Conservation (phyloP, 2,797 vertebrate species). For the Hydrocynus forskahlii region DNA sequence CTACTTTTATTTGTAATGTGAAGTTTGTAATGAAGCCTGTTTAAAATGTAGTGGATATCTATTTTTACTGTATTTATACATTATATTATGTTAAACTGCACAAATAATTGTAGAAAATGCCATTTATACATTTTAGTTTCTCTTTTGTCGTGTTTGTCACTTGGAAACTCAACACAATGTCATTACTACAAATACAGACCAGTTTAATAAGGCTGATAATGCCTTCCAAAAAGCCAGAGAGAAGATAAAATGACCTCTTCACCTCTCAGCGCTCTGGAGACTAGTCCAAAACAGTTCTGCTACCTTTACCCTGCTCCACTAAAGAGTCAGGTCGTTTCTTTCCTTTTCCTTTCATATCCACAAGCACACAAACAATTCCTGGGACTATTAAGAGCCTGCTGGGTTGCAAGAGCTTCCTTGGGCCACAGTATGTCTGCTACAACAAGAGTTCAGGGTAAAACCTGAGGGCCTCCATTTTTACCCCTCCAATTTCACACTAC, state of each 20-base stretch:
- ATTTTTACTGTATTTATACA: too few relatives aligned
- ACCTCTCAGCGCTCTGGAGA: background rate
- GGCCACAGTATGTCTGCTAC: background rate
- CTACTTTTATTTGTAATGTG: too few relatives aligned
- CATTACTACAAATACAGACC: too few relatives aligned
- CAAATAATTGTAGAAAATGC: too few relatives aligned
- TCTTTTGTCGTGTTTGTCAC: too few relatives aligned
- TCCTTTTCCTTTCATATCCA: background rate
- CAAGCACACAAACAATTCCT: background rate
- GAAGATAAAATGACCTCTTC: background rate
- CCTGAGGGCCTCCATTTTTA: background rate
- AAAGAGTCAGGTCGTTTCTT: background rate
- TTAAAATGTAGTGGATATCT: too few relatives aligned
- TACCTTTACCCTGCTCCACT: background rate
- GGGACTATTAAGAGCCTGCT: background rate
- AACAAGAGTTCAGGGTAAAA: slow-evolving; percentile 1
- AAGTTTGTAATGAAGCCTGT: too few relatives aligned
- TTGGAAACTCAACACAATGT: too few relatives aligned
- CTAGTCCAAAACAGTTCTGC: background rate
- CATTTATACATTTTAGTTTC: too few relatives aligned
- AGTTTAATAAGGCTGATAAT: too few relatives aligned
- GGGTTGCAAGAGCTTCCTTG: background rate
- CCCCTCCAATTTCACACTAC: background rate
- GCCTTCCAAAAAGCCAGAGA: background rate
- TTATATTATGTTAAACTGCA: too few relatives aligned